phyloP scores from a whole-genome alignment of 2,888 invertebrate species.

The Cheilosia impressa region DNA sequence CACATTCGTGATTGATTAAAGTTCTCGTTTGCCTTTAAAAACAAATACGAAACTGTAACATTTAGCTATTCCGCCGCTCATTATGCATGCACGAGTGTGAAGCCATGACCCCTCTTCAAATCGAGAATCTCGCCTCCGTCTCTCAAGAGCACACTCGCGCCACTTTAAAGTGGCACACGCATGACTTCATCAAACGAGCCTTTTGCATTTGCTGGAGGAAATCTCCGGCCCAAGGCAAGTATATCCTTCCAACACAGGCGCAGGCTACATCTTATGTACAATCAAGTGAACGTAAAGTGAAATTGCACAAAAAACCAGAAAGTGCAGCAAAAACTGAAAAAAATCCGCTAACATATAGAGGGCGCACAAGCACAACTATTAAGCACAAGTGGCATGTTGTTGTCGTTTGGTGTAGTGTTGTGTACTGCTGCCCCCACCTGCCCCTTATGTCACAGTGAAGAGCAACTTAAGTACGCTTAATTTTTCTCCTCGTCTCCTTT shows the following conservation, averaged over 20 bases:
- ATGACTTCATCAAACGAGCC: conserved; percentile 67
- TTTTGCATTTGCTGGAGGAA: conserved; percentile 49
- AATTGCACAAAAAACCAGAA: conserved; percentile 39
- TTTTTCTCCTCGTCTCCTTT: conserved; percentile 32
- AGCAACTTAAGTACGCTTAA: conserved; percentile 67
- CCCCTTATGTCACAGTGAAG: conserved; percentile 38
- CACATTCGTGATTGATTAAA: conserved; percentile 64
- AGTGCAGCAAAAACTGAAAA: conserved; percentile 23
- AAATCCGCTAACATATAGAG: conserved; percentile 59
- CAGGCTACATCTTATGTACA: conserved; percentile 40
- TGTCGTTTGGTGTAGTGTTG: conserved; percentile 59
- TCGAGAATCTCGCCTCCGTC: conserved; percentile 6
- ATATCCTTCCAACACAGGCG: conserved; percentile 53
- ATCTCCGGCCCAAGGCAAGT: conserved; percentile 31
- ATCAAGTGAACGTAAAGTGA: conserved; percentile 43
- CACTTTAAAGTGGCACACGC: conserved; percentile 72
- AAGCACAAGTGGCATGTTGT: conserved; percentile 72
- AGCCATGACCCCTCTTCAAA: conserved; percentile 47
- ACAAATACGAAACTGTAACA: conserved; percentile 11
- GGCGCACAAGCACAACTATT: conserved; percentile 72
- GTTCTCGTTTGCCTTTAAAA: conserved; percentile 36
- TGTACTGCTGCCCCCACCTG: conserved; percentile 21
- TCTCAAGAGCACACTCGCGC: conserved; percentile 23
- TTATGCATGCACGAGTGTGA: conserved; percentile 37
- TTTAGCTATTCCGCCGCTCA: conserved; percentile 39